phyloP scores from a whole-genome alignment of 2,888 invertebrate species.

The Catocala fraxini region DNA sequence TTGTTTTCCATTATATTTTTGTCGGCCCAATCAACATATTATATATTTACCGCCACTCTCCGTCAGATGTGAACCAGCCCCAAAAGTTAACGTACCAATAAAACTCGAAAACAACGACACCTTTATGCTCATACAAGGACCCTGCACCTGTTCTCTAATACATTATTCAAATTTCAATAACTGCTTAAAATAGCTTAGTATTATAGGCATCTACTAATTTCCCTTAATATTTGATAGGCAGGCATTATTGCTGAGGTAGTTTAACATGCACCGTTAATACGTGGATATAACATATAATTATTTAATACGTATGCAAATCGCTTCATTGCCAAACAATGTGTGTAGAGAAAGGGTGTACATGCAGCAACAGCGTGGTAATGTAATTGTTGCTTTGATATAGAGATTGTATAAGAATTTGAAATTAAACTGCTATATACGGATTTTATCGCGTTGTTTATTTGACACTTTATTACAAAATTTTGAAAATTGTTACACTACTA shows the following conservation, averaged over 20 bases:
- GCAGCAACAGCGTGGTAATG: slow-evolving; percentile 32
- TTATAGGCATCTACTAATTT: slow-evolving; percentile 17
- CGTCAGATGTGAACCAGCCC: too few species aligned
- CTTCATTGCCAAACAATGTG: slow-evolving; percentile 65
- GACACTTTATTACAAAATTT: too few species aligned
- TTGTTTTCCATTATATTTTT: too few species aligned
- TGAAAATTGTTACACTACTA: too few species aligned
- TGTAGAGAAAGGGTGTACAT: slow-evolving; percentile 60
- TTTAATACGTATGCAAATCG: slow-evolving; percentile 75
- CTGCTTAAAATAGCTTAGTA: slow-evolving; percentile 15
- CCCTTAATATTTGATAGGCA: slow-evolving; percentile 31
- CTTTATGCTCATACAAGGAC: neutral
- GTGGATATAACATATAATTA: slow-evolving; percentile 52
- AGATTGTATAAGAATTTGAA: too few species aligned
- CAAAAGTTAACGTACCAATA: too few species aligned
- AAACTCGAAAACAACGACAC: too few species aligned
- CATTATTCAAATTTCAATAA: slow-evolving; percentile 23
- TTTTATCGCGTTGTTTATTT: too few species aligned
- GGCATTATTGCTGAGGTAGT: slow-evolving; percentile 17
- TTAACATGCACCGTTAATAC: slow-evolving; percentile 41
- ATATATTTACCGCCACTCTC: too few species aligned
- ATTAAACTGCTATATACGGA: too few species aligned
- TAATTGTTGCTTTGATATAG: neutral
- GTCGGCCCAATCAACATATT: too few species aligned
- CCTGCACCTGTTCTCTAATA: slow-evolving; percentile 1